These are phyloP conservation scores for Mesoclemmys tuberculata DNA, from an alignment of 2,113 vertebrate species.

Conservation along the genomic window DNA sequence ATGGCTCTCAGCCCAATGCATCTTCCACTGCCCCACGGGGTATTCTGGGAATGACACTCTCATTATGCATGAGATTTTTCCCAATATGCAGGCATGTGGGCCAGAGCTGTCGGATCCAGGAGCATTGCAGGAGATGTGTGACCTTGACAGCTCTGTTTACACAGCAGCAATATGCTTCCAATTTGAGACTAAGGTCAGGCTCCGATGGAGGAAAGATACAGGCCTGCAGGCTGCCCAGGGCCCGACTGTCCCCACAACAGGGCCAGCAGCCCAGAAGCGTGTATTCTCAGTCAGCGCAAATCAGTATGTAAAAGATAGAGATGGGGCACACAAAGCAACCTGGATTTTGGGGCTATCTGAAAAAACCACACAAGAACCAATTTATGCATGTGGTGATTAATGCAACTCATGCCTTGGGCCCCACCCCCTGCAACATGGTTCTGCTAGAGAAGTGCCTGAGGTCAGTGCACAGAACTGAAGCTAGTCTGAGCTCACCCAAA, in stretches of 20 bases:
- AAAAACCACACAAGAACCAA: neutral
- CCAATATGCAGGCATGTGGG: too few species aligned
- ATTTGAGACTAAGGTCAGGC: neutral
- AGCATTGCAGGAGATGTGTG: too few species aligned
- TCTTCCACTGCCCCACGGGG: too few species aligned
- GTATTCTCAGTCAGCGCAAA: neutral
- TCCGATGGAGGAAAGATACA: neutral
- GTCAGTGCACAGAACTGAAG: neutral
- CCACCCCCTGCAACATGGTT: neutral
- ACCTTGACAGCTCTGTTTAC: neutral
- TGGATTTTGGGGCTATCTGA: neutral
- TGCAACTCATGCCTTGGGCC: neutral
- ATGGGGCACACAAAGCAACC: accelerated
- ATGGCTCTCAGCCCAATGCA: too few species aligned
- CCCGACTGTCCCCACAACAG: too few species aligned
- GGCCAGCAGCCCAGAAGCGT: too few species aligned
- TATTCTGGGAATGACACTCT: too few species aligned
- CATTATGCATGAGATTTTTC: too few species aligned
- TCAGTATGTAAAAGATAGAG: neutral
- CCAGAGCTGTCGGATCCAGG: too few species aligned
- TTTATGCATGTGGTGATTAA: neutral
- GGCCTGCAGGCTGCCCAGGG: too few species aligned
- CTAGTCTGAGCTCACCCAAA: neutral
- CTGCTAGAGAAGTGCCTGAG: neutral
- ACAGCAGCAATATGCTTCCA: neutral